These are phyloP conservation scores for Dynastes hyllus DNA, from an alignment of 2,888 invertebrate genomes.

Conservation along the genomic window DNA sequence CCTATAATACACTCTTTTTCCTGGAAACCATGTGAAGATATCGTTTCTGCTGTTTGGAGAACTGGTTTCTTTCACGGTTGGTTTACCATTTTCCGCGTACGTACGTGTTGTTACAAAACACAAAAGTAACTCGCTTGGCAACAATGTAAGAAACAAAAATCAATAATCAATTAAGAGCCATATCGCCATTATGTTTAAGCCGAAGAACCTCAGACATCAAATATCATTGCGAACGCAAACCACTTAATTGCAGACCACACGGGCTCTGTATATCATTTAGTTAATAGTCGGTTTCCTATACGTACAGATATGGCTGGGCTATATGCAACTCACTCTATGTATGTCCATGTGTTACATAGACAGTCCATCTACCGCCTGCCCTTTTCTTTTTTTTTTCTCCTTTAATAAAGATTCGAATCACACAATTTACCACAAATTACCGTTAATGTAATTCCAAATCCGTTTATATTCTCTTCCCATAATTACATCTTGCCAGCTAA, in stretches of 20 bases:
- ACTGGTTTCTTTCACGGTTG: neutral
- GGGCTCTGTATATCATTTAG: conserved; percentile 31
- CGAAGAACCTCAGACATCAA: conserved; percentile 2
- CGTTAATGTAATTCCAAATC: conserved; percentile 45
- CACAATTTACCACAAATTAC: conserved; percentile 47
- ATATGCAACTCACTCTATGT: neutral
- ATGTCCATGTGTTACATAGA: neutral
- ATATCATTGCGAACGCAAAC: conserved; percentile 29
- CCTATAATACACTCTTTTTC: no score
- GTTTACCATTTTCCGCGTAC: neutral
- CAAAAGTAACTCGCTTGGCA: neutral
- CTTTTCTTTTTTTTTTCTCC: neutral
- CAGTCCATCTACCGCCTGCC: neutral
- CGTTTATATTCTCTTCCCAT: conserved; percentile 37
- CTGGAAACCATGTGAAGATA: no score
- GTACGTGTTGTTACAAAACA: neutral
- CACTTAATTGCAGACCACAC: conserved; percentile 43
- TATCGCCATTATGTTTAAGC: neutral
- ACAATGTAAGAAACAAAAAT: conserved; percentile 4
- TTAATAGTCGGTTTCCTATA: conserved; percentile 44
- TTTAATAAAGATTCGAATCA: conserved; percentile 43
- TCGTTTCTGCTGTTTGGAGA: neutral
- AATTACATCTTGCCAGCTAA: conserved; percentile 27
- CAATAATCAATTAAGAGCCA: conserved; percentile 20
- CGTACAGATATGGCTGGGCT: neutral